These are phyloP conservation scores for Paramormyrops kingsleyae DNA, from an alignment of 2,113 vertebrate genomes.

Conservation along the genomic window DNA sequence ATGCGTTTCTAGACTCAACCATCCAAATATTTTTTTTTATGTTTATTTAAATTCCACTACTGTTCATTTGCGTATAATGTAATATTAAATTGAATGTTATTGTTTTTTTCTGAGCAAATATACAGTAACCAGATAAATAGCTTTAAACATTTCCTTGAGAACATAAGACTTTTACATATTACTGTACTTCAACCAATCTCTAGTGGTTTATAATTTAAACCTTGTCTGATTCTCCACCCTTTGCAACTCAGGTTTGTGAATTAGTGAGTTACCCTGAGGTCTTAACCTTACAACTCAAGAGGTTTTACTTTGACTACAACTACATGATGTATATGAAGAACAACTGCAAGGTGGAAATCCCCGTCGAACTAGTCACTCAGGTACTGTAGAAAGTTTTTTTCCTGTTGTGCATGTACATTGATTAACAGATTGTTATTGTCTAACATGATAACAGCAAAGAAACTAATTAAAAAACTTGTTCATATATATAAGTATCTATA, in stretches of 20 bases:
- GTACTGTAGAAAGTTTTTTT: neutral
- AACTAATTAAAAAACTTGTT: too few relatives aligned
- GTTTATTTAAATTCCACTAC: neutral
- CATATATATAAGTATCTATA: too few relatives aligned
- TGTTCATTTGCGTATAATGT: neutral
- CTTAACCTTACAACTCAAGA: neutral
- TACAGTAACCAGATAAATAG: neutral
- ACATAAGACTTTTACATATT: too few relatives aligned
- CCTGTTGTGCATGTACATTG: too few relatives aligned
- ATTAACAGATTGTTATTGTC: too few relatives aligned
- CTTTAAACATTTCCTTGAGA: neutral
- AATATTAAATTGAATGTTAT: neutral
- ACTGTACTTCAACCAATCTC: too few relatives aligned
- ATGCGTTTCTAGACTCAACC: too few relatives aligned
- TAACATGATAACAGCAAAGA: too few relatives aligned
- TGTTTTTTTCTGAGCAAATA: neutral
- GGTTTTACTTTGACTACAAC: slow-evolving; percentile 7
- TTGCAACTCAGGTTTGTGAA: neutral
- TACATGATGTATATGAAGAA: neutral
- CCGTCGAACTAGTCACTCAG: neutral
- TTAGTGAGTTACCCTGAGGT: neutral
- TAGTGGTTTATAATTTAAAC: neutral
- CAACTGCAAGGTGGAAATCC: neutral
- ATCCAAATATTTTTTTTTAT: neutral
- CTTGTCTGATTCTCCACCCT: neutral